Evolutionary conservation across 2,797 vertebrate genomes (phyloP).

Genomic region (Clarias pachynema): DNA sequence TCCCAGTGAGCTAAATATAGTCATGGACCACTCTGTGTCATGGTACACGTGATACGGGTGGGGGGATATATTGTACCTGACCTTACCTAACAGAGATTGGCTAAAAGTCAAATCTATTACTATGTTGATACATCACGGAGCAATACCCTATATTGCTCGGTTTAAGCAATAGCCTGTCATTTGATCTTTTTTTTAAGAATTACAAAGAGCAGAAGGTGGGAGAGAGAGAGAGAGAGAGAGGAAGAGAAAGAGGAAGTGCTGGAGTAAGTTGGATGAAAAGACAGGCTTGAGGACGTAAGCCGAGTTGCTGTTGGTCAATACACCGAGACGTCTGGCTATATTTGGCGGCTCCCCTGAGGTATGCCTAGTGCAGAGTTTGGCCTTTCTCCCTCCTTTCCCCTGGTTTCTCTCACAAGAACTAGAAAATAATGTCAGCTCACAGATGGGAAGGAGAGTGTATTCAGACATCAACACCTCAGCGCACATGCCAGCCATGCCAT

Average conservation of each 20-base stretch:
- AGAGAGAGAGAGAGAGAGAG: conserved; percentile 10
- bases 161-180: neutral
- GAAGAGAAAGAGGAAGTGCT: conserved; percentile 15
- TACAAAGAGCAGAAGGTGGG: neutral
- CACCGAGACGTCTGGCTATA: conserved; percentile 62
- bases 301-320: conserved; percentile 67
- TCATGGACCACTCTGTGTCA: conserved; percentile 38
- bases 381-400: conserved; percentile 55
- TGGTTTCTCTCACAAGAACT: conserved; percentile 55
- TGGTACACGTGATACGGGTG: conserved; percentile 32
- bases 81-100: conserved; percentile 24
- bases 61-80: conserved; percentile 35
- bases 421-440: conserved; percentile 59
- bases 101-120: conserved; percentile 34
- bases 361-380: conserved; percentile 53
- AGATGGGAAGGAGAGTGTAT: neutral
- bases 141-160: neutral
- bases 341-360: conserved; percentile 63
- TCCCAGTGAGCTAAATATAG: conserved; percentile 48
- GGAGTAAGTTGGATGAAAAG: conserved; percentile 19
- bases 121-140: neutral
- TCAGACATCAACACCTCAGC: conserved; percentile 50
- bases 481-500: conserved; percentile 23
- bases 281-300: conserved; percentile 60
- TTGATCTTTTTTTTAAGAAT: neutral